Conservation (phyloP, 2,888 invertebrate species). For the Lacanobia wlatinum region DNA sequence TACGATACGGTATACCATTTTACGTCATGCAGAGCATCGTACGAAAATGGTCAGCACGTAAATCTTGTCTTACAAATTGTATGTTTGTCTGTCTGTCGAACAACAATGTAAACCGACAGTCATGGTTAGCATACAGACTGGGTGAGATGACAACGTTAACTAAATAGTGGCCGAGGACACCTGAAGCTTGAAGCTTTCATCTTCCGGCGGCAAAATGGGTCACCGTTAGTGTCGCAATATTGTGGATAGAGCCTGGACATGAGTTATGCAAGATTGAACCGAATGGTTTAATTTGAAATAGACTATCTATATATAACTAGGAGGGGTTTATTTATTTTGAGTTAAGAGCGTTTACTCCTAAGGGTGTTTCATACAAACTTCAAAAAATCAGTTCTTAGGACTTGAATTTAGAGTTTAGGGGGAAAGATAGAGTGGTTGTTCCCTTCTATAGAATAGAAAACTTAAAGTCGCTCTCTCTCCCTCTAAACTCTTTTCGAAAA, state of each 20-base stretch:
- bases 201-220: slow-evolving; percentile 2
- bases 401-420: too few species aligned
- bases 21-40: neutral
- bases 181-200: slow-evolving; percentile 4
- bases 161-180: slow-evolving; percentile 10
- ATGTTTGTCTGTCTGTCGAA: slow-evolving; percentile 1
- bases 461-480: too few species aligned
- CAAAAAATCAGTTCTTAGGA: too few species aligned
- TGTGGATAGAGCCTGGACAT: neutral
- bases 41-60: neutral
- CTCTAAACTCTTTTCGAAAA: too few species aligned
- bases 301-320: too few species aligned
- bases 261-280: neutral
- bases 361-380: too few species aligned
- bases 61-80: neutral
- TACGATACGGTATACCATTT: neutral
- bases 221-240: slow-evolving; percentile 10
- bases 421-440: too few species aligned
- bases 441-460: too few species aligned
- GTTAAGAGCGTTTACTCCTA: too few species aligned
- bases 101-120: slow-evolving; percentile 5
- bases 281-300: too few species aligned
- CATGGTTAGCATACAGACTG: slow-evolving; percentile 9
- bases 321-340: too few species aligned
- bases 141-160: neutral